Evolutionary conservation across 2,888 invertebrate species (phyloP).

Genomic region (Oscheius sp.): DNA sequence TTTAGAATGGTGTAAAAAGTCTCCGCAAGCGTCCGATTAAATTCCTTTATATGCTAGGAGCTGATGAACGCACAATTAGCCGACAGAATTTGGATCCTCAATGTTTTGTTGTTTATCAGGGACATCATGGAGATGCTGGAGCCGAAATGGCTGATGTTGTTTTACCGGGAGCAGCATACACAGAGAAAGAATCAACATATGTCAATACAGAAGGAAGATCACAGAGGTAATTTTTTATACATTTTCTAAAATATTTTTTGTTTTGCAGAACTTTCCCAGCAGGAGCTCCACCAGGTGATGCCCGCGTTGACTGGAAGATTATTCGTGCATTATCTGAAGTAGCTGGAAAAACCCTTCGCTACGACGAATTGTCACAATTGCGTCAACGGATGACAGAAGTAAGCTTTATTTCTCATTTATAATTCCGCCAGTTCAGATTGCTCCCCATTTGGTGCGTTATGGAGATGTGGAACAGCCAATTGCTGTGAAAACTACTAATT

Average conservation of each 20-base stretch:
- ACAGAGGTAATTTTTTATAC: conserved; percentile 61
- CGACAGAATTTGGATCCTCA: conserved; percentile 84
- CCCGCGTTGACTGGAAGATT: conserved; percentile 98
- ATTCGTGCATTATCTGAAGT: conserved; percentile 93
- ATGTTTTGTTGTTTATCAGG: conserved; percentile 86
- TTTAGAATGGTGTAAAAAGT: conserved; percentile 46
- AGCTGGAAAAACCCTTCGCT: conserved; percentile 82
- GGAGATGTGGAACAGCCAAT: conserved; percentile 84
- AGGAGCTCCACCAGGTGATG: conserved; percentile 75
- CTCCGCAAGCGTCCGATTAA: conserved; percentile 74
- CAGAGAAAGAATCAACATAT: conserved; percentile 96
- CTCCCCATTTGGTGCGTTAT: conserved; percentile 88
- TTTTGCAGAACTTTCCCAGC: conserved; percentile 63
- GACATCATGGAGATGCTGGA: conserved; percentile 95
- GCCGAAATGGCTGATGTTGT: conserved; percentile 92
- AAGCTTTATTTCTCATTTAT: neutral
- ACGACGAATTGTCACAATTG: conserved; percentile 87
- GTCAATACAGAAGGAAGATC: conserved; percentile 97
- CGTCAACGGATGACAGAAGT: conserved; percentile 84
- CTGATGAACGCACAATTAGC: conserved; percentile 87
- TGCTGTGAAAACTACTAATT: neutral
- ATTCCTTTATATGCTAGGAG: conserved; percentile 89
- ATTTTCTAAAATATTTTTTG: too few species aligned
- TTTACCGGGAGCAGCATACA: conserved; percentile 94
- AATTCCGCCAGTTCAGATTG: conserved; percentile 75